Evolutionary conservation across 92 coral and sea anemone genomes (phyloP), one percentile per base, ranked within the genome.

Genomic region (Epizoanthus ramosus): DNA sequence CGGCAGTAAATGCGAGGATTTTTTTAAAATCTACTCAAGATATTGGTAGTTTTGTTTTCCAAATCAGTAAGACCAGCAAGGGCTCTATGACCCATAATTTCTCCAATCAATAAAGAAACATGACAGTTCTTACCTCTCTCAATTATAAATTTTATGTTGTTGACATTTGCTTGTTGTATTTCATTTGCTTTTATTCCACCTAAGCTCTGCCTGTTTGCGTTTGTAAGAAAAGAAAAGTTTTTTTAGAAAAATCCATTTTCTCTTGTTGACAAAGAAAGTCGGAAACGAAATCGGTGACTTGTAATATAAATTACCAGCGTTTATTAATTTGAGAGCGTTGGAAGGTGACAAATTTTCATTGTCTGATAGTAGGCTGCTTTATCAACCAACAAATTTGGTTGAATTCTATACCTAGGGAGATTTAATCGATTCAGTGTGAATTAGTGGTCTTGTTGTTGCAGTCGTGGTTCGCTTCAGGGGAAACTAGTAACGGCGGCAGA

Each of bases 121-220:
- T 50, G 54, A 50, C 54, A 37, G 45, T 1, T 31, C 7, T 10
- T 16, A 14, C 12, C 31, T 61, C 3, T 75, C 37, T 57, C 28
- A 59, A 61, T 59, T 59, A 60, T 58, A 59, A 35, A 60, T 58
- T 61, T 68, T 37, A 39, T 57, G 47, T 60, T 77, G 71, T 77
- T 77, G 61, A 77, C 82, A 77, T 63, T 60, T 39, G 41, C 71
- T 57, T 22, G 28, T 31, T 23, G n/a, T 65, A 61, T 61, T 41
- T 77, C 59, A 43, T 77, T 28, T 43, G 71, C 82, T 60, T 19
- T 77, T 77, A 60, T 77, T 61, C 60, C 63, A 24, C 82, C 63
- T 61, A 77, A 77, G 82, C 82, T 69, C 9, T 3, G 39, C 31
- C 70, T 33, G 58, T 43, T 41, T 63, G 17, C 63, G 60, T 77